Evolutionary conservation across 2,888 invertebrate genomes (phyloP), one percentile per base, ranked within the genome.

Genomic region (Nezara viridula): DNA sequence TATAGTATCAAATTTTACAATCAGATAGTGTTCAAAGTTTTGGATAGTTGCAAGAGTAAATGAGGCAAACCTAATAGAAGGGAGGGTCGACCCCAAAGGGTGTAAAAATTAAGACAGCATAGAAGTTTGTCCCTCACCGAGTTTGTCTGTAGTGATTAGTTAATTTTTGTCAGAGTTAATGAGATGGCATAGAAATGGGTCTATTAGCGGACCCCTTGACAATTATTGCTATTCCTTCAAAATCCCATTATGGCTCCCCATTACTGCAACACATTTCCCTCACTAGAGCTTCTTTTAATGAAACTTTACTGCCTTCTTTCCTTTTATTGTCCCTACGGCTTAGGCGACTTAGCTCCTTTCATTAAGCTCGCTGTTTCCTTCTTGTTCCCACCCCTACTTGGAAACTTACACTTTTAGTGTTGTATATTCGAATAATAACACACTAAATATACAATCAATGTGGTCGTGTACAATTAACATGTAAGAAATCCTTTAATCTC

Each of bases 231-330:
- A 19, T 77, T 77, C 77, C 77, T 77, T 77, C 77, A 77, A 77
- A 77, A 77, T 77, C 77, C 77, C 40, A 77, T 77, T 77, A 77
- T 24, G 40, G 27, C 21, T 9, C 77, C 24, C 77, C 77, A 77
- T 77, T 77, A 77, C 77, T 24, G 40, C 77, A 40, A 44, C 77
- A 77, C 77, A 77, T 77, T 77, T 77, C 77, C 77, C 77, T 77
- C 44, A 77, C 77, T 77, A 40, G 77, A 77, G 77, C 77, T 77
- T 77, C 77, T 77, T 77, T 77, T 77, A 77, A 77, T 77, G 77
- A 77, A 77, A 77, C 77, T 77, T 77, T 77, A 77, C 77, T 77
- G 77, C 77, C 77, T 77, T 77, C 77, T 77, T 77, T 77, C 77
- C 77, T 77, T 77, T 77, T 77, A 77, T 77, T 77, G 77, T 77